Conservation (phyloP, 92 coral and sea anemone genomes). For the Chrysogorgia sp. region DNA sequence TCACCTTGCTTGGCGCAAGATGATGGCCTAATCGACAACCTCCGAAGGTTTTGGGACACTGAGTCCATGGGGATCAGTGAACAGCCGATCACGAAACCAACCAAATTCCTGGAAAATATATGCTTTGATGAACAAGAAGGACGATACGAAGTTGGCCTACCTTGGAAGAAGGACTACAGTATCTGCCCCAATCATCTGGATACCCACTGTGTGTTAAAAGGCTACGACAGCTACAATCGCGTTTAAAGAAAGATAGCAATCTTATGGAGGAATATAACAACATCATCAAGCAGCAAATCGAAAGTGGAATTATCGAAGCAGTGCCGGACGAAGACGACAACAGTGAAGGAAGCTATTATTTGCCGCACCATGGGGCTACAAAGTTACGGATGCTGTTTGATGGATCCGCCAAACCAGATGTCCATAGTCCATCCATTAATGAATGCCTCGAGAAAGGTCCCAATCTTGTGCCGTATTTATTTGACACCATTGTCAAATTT, state of each 20-base stretch:
- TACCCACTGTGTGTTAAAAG: conserved; percentile 48
- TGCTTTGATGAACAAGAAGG: neutral
- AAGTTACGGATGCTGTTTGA: too few species aligned
- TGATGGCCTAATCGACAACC: neutral
- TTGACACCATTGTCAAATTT: too few species aligned
- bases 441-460: too few species aligned
- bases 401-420: too few species aligned
- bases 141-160: neutral
- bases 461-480: too few species aligned
- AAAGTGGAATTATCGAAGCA: conserved; percentile 54
- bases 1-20: conserved; percentile 15
- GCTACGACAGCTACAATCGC: conserved; percentile 53
- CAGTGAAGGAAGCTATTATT: conserved; percentile 41
- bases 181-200: conserved; percentile 36
- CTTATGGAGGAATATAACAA: conserved; percentile 53
- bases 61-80: conserved; percentile 19
- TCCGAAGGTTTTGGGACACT: conserved; percentile 23
- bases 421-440: too few species aligned
- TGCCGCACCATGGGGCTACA: too few species aligned
- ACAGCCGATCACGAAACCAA: neutral
- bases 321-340: conserved; percentile 26
- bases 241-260: conserved; percentile 45
- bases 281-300: conserved; percentile 56
- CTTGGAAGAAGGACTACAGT: neutral
- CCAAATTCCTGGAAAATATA: neutral